A percentile compares a stretch with the other conserved stretches of the same genome.
Conservation (phyloP, 2,888 invertebrate species). For the Acleris sparsana region DNA sequence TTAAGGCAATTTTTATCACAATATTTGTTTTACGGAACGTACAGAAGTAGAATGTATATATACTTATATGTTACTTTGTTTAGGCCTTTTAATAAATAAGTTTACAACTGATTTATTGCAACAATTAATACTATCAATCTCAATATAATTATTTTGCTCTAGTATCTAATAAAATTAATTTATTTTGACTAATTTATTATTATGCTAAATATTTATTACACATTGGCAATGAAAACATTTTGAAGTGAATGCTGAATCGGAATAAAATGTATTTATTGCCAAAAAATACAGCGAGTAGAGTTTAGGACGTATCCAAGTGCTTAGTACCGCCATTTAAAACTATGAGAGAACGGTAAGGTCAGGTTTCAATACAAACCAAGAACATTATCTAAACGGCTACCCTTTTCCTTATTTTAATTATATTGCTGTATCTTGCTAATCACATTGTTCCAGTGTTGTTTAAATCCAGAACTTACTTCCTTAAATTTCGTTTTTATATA, state of each 20-base stretch:
- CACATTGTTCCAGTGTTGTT: no score
- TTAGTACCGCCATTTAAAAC: slow-evolving; percentile 9
- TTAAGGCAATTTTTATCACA: slow-evolving; percentile 78
- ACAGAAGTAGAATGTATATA: slow-evolving; percentile 36
- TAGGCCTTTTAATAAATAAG: slow-evolving; percentile 26
- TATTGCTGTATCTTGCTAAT: no score
- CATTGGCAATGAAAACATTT: slow-evolving; percentile 39
- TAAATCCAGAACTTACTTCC: no score
- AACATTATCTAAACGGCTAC: no score
- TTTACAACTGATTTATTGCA: slow-evolving; percentile 53
- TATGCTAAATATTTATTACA: slow-evolving; percentile 57
- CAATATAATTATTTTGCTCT: slow-evolving; percentile 57
- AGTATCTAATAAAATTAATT: slow-evolving; percentile 55
- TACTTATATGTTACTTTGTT: slow-evolving; percentile 30
- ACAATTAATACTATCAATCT: slow-evolving; percentile 67
- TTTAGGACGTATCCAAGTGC: slow-evolving; percentile 20
- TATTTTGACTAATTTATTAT: slow-evolving; percentile 74
- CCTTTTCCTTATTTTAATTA: no score
- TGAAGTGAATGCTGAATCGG: not conserved
- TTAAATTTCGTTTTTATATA: no score
- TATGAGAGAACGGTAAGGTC: no score
- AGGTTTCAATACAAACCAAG: no score
- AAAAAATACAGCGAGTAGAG: slow-evolving; percentile 18
- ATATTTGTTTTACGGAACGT: slow-evolving; percentile 50
- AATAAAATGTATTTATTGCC: slow-evolving; percentile 19